A percentile compares a stretch with the other conserved stretches of the same genome.
phyloP scores from a whole-genome alignment of 1,140 invertebrate species.

The Drosophila rufa region DNA sequence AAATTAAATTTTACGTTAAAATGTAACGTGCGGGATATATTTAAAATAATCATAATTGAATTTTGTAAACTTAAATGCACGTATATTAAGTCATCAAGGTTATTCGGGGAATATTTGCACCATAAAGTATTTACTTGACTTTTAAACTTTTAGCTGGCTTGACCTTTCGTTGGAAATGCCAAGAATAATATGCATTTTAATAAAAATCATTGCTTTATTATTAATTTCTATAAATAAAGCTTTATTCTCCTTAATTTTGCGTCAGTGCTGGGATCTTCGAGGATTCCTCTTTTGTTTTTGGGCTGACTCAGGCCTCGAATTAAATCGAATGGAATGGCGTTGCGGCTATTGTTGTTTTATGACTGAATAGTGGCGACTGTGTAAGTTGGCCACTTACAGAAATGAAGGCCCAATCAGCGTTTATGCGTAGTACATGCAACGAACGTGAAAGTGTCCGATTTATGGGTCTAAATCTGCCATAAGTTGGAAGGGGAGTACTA shows the following conservation, averaged over 20 bases:
- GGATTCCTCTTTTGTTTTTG: constrained; percentile 19
- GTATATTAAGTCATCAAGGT: no score
- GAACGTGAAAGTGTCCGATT: constrained; percentile 22
- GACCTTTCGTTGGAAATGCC: neutral
- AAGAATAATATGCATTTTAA: neutral
- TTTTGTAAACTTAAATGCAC: no score
- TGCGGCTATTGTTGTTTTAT: constrained; percentile 27
- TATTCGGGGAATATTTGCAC: no score
- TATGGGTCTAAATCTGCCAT: constrained; percentile 12
- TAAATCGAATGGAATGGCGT: constrained; percentile 31
- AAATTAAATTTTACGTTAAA: no score
- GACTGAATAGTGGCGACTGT: no score
- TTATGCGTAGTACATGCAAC: constrained; percentile 27
- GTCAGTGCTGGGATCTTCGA: neutral
- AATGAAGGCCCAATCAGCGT: constrained; percentile 20
- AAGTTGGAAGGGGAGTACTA: no score
- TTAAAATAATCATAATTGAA: neutral
- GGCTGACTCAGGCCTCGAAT: constrained; percentile 18
- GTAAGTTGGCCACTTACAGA: constrained; percentile 21
- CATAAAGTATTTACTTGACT: neutral
- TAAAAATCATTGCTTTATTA: neutral
- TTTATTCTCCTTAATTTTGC: neutral
- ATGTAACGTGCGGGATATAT: neutral
- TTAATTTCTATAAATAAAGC: neutral
- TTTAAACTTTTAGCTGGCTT: neutral